phyloP scores from a whole-genome alignment of 2,888 invertebrate species.

The Cheilosia soror region DNA sequence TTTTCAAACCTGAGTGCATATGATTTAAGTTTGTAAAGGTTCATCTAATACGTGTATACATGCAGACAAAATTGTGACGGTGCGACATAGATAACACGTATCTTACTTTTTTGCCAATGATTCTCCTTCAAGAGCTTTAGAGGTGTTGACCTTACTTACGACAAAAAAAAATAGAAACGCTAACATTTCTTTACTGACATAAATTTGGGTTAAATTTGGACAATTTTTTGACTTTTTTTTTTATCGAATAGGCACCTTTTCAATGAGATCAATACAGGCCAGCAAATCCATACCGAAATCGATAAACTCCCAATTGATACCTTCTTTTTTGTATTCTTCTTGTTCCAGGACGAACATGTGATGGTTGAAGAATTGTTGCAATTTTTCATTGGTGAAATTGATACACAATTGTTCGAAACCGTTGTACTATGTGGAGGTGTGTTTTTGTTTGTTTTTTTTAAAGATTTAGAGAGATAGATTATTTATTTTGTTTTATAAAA shows the following conservation, averaged over 20 bases:
- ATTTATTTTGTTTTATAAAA: not conserved
- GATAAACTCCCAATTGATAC: slow-evolving; percentile 99
- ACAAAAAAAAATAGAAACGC: slow-evolving; percentile 12
- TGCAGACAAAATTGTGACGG: slow-evolving; percentile 28
- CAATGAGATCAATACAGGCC: slow-evolving; percentile 99
- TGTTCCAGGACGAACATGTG: slow-evolving; percentile 99
- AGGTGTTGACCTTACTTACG: slow-evolving; percentile 6
- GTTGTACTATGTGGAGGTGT: slow-evolving; percentile 90
- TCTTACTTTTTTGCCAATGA: slow-evolving; percentile 30
- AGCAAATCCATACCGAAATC: slow-evolving; percentile 99
- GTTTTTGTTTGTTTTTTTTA: slow-evolving; percentile 2
- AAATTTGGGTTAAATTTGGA: slow-evolving; percentile 7
- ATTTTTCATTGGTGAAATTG: slow-evolving; percentile 99
- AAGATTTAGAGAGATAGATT: not conserved
- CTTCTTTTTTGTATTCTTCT: slow-evolving; percentile 99
- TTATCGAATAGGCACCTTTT: slow-evolving; percentile 89
- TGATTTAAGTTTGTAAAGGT: not conserved
- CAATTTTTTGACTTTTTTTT: not conserved
- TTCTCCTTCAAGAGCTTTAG: slow-evolving; percentile 7
- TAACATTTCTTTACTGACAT: slow-evolving; percentile 11
- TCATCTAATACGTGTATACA: slow-evolving; percentile 30
- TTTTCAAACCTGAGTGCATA: not conserved
- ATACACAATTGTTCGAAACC: slow-evolving; percentile 99
- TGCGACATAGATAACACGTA: slow-evolving; percentile 36
- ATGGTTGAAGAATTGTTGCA: slow-evolving; percentile 99